Base-by-base conservation (phyloP, 2,797 vertebrate genomes). In the Odontamblyopus rebecca region DNA sequence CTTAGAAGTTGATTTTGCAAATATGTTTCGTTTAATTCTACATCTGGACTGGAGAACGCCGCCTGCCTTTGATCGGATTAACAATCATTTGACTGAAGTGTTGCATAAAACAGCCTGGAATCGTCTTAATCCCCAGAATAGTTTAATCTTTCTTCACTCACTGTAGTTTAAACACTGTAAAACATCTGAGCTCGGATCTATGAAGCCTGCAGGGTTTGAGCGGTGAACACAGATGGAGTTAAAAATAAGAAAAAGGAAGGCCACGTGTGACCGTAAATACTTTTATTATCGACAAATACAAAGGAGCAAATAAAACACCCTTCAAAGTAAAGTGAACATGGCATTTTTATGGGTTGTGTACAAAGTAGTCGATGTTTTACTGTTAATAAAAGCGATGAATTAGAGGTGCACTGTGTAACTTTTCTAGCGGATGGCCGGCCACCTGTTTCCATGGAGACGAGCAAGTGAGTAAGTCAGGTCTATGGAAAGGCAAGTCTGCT, bases 31-130 rank as follows among this genome's bases (percentile, higher is more conserved):
- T 19, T 19, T 9, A 38, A 62, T 1, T 62, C 16, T 19, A n/a
- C 61, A 62, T 62, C 30, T 62, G 61, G 71, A 67, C 78, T 75
- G 4, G 13, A 41, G 61, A 63, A 41, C 2, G n/a, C 19, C 32
- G 6, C 32, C 26, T 15, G 4, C 38, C 62, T 64, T 64, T 64
- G 62, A 48, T 64, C 6, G 38, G 35, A 44, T 64, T 64, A 48
- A 64, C 62, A 44, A 44, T 64, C n/a, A 44, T 26, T 61, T 56
- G 44, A 69, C 70, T 61, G 67, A 68, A 50, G 61, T 61, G 38
- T 62, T 35, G 32, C 67, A 44, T 48, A 64, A 64, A 64, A 64
- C 38, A 64, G 62, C 62, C 62, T 12, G 62, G 38, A 6, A n/a
- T 48, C 27, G n/a, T 64, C 9, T 41, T 64, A 64, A 64, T 64